Evolutionary conservation across 2,888 invertebrate genomes (phyloP), one percentile per base, ranked within the genome.

Genomic region (Rhorus exstirpatorius): DNA sequence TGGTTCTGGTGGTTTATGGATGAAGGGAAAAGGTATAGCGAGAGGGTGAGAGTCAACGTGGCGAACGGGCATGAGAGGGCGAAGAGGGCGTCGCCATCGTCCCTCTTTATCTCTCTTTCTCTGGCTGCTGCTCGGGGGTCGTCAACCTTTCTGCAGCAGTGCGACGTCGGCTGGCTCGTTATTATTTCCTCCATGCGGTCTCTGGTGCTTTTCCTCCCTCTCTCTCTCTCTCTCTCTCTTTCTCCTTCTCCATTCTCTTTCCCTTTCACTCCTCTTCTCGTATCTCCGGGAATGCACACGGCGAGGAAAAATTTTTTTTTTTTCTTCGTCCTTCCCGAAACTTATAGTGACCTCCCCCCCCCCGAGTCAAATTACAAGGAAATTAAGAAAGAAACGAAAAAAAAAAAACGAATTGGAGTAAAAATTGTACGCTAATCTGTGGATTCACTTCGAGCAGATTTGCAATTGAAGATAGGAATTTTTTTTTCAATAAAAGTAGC

Each of bases 81-180:
- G 81, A 87, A 87, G 90, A 90, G 91, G 90, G 91, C 90, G 90
- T 90, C 89, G 90, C 88, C 90, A 87, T 75, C 63, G 55, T 82
- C 76, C 31, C 67, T 76, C 67, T 70, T 67, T 31, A 55, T 44
- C 65, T 75, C 74, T 51, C 68, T 35, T 19, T 76, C 84, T 68
- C 80, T 58, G 70, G 75, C 90, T 87, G 53, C 67, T 68, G 81
- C 67, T 58, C 72, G 3, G 88, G 88, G 92, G 92, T 93, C 92
- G 91, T 91, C 92, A 92, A 93, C 92, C 92, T 91, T 90, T 91
- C 90, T 90, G 91, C 91, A 87, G 91, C 91, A 92, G 85, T 92
- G 91, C 92, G 92, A 91, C 92, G 91, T 90, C 83, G 84, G 83
- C 60, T 49, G 68, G 85, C 85, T 83, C 79, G 83, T 81, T 81